These are phyloP conservation scores for Astreopora myriophthalma DNA, from an alignment of 64 coral and sea anemone species.

Conservation along the genomic window DNA sequence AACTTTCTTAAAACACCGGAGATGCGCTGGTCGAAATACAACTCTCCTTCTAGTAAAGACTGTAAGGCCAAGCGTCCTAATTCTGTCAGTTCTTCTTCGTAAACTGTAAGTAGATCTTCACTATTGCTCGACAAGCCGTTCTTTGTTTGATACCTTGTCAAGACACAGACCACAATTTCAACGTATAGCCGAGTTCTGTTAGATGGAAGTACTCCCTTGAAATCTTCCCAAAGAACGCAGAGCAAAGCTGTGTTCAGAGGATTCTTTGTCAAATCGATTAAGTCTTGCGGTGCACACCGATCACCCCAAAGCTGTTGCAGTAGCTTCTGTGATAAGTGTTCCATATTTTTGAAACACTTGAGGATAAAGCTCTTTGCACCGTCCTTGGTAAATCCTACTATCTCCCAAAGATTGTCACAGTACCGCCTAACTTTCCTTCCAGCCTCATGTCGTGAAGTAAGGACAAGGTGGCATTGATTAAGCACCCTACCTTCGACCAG, in stretches of 20 bases:
- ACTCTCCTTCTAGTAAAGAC: neutral
- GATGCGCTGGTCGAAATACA: neutral
- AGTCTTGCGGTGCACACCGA: too few species aligned
- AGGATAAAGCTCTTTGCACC: neutral
- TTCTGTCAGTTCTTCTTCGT: neutral
- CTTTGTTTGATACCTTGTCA: neutral
- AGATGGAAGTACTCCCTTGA: neutral
- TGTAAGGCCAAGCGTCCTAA: neutral
- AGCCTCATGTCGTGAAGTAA: constrained; percentile 4
- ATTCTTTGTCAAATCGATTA: neutral
- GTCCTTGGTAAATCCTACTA: neutral
- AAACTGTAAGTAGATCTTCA: neutral
- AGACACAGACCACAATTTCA: neutral
- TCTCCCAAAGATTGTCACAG: neutral
- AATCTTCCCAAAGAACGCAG: constrained; percentile 8
- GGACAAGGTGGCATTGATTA: neutral
- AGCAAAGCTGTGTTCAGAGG: neutral
- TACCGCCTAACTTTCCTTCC: neutral
- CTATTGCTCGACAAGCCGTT: neutral
- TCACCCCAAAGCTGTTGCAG: neutral
- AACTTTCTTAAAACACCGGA: neutral
- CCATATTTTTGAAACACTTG: neutral
- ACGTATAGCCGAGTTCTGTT: neutral
- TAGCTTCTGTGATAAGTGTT: neutral
- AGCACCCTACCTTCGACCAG: neutral